These are phyloP conservation scores for Varecia variegata DNA, from an alignment of 2,797 vertebrate genomes.

Conservation along the genomic window DNA sequence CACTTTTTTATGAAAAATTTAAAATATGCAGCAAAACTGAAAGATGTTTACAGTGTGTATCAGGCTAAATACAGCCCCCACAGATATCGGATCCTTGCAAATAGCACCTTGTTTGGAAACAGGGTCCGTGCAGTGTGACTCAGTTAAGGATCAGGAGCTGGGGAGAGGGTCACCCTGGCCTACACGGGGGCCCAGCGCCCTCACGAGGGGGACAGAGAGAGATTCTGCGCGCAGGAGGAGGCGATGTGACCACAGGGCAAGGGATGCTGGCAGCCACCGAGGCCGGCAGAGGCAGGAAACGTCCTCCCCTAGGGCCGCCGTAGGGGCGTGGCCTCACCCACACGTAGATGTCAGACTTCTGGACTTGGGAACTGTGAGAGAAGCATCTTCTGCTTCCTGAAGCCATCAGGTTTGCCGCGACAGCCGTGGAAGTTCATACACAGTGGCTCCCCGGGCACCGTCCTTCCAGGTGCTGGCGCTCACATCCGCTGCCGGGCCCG, in stretches of 20 bases:
- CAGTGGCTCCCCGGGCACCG: not conserved
- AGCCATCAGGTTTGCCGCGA: too few species aligned
- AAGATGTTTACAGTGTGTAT: not conserved
- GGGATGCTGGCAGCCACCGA: not conserved
- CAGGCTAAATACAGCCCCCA: not conserved
- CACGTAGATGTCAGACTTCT: not conserved
- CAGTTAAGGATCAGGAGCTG: not conserved
- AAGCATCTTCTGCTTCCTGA: too few species aligned
- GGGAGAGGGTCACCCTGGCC: not conserved
- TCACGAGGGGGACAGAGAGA: not conserved
- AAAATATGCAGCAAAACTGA: not conserved
- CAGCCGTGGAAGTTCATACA: not conserved
- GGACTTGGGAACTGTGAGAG: too few species aligned
- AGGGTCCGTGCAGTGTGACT: not conserved
- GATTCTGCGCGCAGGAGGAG: not conserved
- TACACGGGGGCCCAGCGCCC: too few species aligned
- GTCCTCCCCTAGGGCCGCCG: not conserved
- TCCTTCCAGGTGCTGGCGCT: rapidly evolving
- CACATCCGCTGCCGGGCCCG: rapidly evolving
- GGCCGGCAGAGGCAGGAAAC: not conserved
- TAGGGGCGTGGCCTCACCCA: not conserved
- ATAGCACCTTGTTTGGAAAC: not conserved
- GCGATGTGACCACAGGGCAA: not conserved
- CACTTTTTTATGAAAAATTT: not conserved
- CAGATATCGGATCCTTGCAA: not conserved